Percentiles rank a stretch among this genome's conserved stretches.
Conservation (phyloP, 1,140 invertebrate species). For the Helicoverpa zea region DNA sequence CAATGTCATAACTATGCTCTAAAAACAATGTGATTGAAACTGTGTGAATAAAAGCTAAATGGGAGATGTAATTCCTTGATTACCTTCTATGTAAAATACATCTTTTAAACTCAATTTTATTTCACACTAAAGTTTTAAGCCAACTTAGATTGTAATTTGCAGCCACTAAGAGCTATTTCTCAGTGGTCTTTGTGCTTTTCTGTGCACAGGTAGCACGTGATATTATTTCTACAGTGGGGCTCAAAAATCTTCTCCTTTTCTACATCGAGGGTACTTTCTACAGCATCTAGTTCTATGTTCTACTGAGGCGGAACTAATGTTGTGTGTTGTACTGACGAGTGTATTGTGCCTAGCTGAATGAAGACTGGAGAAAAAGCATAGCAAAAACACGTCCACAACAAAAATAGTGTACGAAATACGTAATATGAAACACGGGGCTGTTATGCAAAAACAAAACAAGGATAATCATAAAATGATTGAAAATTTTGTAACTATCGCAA, state of each 20-base stretch:
- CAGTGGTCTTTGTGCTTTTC: not conserved
- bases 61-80: not conserved
- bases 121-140: no score
- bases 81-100: no score
- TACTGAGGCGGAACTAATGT: not conserved
- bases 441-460: conserved; percentile 40
- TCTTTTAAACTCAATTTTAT: no score
- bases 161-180: not conserved
- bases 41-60: not conserved
- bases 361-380: conserved; percentile 23
- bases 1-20: not conserved
- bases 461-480: not conserved
- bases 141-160: not conserved
- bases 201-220: not conserved
- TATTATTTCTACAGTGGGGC: not conserved
- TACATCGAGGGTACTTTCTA: not conserved
- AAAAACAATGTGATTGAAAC: not conserved
- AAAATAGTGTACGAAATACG: conserved; percentile 22
- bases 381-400: conserved; percentile 17
- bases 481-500: not conserved
- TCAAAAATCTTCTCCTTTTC: not conserved
- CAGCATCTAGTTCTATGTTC: conserved; percentile 5
- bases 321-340: conserved; percentile 1
- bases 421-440: conserved; percentile 18
- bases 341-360: conserved; percentile 3